Evolutionary conservation across 2,797 vertebrate species (phyloP).

Genomic region (Uromys caudimaculatus): DNA sequence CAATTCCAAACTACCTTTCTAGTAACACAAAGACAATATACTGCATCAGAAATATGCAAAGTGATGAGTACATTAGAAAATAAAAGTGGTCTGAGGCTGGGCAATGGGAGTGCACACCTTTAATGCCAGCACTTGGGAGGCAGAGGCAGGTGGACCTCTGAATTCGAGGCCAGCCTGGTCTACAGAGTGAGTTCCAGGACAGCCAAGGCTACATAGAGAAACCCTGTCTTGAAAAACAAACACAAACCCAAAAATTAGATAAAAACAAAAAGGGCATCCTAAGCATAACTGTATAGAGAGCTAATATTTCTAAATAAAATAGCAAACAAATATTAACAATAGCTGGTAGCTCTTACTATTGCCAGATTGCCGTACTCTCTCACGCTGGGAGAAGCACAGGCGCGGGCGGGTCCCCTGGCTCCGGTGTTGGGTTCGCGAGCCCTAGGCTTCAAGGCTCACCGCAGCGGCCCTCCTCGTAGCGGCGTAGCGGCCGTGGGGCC

Average conservation of each 20-base stretch:
- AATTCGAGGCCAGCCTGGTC: not conserved
- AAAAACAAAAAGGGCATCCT: not conserved
- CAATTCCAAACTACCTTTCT: not conserved
- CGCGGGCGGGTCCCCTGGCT: too few species aligned
- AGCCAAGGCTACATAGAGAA: not conserved
- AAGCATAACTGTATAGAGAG: constrained; percentile 1
- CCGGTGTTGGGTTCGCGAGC: too few species aligned
- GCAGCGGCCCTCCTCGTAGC: too few species aligned
- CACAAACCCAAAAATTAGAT: not conserved
- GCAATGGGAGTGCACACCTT: accelerated
- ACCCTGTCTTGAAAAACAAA: not conserved
- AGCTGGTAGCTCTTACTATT: not conserved
- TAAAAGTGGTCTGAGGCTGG: not conserved
- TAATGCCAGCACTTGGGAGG: not conserved
- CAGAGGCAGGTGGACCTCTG: not conserved
- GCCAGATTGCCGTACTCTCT: too few species aligned
- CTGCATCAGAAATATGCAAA: constrained; percentile 5
- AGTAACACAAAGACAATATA: constrained; percentile 27
- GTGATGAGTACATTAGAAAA: not conserved
- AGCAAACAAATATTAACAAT: not conserved
- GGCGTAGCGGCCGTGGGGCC: too few species aligned
- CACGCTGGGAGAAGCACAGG: too few species aligned
- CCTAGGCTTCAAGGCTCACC: too few species aligned
- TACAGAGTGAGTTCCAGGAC: not conserved
- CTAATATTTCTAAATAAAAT: constrained; percentile 33